Evolutionary conservation across 1,140 invertebrate species (phyloP), one percentile per base, ranked within the genome.

Genomic region (Telenomus remus): DNA sequence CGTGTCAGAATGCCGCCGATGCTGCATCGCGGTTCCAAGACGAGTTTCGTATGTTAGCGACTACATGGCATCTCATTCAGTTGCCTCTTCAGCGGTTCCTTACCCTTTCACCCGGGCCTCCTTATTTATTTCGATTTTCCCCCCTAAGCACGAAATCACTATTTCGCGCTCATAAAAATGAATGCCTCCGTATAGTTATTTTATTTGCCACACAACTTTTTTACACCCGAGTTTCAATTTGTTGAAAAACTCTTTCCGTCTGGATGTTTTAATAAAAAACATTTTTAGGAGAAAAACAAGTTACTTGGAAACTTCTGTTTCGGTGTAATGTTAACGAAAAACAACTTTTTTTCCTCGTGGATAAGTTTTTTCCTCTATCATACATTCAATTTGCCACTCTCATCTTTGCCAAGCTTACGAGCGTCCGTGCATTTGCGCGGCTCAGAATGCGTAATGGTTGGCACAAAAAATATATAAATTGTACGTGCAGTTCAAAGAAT

Each of bases 1-100:
- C 79, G 64, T 75, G 80, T 81, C 81, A 82, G 66, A 77, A 79
- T 74, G 57, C 76, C 13, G 66, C 64, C 70, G 19, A 63, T 44
- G 50, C 48, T 37, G 39, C 33, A 53, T 53, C 54, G 61, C 51
- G 69, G 55, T 68, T 64, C 57, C 53, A 39, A 53, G 59, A 53
- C 51, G 64, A 64, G 69, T 77, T 75, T 70, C 73, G 75, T 64
- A 6, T 27, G 61, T 65, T 74, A 68, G 46, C 75, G 37, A 76
- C 60, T 76, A 47, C 69, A 42, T 63, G 51, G 71, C 66, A 72
- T 79, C 56, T 71, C 66, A 63, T 71, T 46, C 46, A 50, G 66
- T 60, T 60, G 60, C 27, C 44, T 6, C 19, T 43, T 44, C 34
- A 11, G 37, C 9, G 7, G 47, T 9, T 33, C 16, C 14, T 42